phyloP scores from a whole-genome alignment of 2,113 vertebrate species.

The Phyllopteryx taeniolatus region DNA sequence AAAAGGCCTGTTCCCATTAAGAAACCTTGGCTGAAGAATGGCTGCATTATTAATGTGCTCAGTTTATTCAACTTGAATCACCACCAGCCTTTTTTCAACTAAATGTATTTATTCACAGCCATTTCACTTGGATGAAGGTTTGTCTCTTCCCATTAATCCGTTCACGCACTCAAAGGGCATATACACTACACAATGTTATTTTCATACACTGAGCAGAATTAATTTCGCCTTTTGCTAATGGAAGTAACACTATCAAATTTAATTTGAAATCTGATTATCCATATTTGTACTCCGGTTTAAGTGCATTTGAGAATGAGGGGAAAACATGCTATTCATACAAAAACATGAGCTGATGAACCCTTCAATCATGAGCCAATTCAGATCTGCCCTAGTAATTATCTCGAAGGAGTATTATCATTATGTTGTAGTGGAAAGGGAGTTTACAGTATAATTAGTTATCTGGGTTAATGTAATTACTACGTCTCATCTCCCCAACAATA shows the following conservation, averaged over 20 bases:
- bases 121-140: neutral
- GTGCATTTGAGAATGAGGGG: neutral
- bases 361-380: constrained; percentile 48
- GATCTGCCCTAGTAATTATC: constrained; percentile 36
- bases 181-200: neutral
- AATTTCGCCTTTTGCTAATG: constrained; percentile 1
- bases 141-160: neutral
- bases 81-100: neutral
- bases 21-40: constrained; percentile 15
- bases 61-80: constrained; percentile 15
- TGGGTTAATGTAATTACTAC: constrained; percentile 57
- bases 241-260: neutral
- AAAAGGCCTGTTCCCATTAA: neutral
- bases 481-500: constrained; percentile 38
- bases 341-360: constrained; percentile 34
- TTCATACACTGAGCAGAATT: neutral
- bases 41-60: constrained; percentile 8
- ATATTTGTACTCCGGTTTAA: constrained; percentile 12
- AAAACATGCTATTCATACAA: neutral
- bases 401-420: constrained; percentile 31
- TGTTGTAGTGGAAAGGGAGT: constrained; percentile 23
- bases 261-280: constrained; percentile 17
- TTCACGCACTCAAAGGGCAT: neutral
- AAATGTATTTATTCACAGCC: constrained; percentile 22
- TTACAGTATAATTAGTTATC: constrained; percentile 46